Base-by-base conservation (phyloP, 2,113 vertebrate species). In the Hystrix cristata region DNA sequence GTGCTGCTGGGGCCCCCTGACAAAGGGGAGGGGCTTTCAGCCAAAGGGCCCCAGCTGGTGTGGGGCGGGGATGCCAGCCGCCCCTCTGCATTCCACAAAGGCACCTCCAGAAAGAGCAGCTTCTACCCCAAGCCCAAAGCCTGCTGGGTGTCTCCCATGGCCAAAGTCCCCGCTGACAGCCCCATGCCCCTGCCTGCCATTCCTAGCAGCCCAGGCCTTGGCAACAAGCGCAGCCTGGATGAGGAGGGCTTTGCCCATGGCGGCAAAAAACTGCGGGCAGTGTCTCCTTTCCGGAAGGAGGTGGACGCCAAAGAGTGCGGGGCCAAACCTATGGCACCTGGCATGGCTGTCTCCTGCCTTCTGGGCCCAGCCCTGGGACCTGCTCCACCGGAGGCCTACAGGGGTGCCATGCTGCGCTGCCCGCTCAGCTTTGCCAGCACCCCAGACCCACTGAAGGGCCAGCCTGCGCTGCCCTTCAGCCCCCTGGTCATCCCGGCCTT, bases 401-500 rank as follows among this genome's bases (percentile, higher is more conserved):
- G 95, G 55, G 98, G 98, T 23, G 87, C 97, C 0, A 97, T 96
- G 96, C 83, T 98, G 97, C 97, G 15, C 8, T 98, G 98, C 46
- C 98, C 98, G 0, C 80, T 94, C 7, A 95, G 86, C 87, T 97
- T 98, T 0, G 60, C 96, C 0, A 25, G 23, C 55, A 64, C 95
- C 0, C 19, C 96, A 9, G 98, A 98, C 34, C 98, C 98, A n/a
- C 92, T 98, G 48, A 98, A 98, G 88, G 87, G 91, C 1, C 98
- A 88, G 2, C 80, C 96, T 1, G 64, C 98, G 0, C 97, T 98
- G 4, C 94, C 98, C 25, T 19, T 87, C 55, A 98, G 87, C 25
- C 98, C 99, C 0, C 87, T 99, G 29, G 15, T 99, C 79, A 96
- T 99, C 67, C 99, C 99, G 0, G 98, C 98, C 3, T 98, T 99